A percentile compares a stretch with the other conserved stretches of the same genome.
phyloP scores from a whole-genome alignment of 2,113 vertebrate genomes.

The Eulemur macaco region DNA sequence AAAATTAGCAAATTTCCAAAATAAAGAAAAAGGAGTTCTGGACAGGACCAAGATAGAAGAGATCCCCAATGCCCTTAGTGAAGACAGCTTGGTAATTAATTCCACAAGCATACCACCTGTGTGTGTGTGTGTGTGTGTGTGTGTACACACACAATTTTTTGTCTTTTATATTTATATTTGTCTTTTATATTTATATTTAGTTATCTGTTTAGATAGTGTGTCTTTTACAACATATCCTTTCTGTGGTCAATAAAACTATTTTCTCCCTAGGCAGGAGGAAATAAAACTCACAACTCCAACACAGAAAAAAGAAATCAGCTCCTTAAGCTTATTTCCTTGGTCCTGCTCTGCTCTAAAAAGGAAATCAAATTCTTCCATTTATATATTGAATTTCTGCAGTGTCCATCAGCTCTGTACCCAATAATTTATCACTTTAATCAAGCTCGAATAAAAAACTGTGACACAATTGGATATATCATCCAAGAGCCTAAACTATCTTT shows the following conservation, averaged over 20 bases:
- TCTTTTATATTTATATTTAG: background rate
- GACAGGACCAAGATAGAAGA: background rate
- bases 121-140: no score
- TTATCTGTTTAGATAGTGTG: background rate
- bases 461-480: background rate
- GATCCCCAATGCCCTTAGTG: background rate
- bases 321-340: background rate
- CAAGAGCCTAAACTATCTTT: background rate
- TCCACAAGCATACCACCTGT: background rate
- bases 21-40: background rate
- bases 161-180: background rate
- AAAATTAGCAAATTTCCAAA: background rate
- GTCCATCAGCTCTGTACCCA: background rate
- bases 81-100: background rate
- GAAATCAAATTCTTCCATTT: background rate
- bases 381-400: background rate
- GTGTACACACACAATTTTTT: background rate
- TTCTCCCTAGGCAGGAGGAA: background rate
- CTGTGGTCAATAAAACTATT: background rate
- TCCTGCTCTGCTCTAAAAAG: background rate
- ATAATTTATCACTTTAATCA: background rate
- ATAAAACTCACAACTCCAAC: background rate
- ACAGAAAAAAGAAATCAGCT: background rate
- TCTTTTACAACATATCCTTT: background rate
- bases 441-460: background rate